Evolutionary conservation across 2,888 invertebrate genomes (phyloP).

Genomic region (Agriopis marginaria): DNA sequence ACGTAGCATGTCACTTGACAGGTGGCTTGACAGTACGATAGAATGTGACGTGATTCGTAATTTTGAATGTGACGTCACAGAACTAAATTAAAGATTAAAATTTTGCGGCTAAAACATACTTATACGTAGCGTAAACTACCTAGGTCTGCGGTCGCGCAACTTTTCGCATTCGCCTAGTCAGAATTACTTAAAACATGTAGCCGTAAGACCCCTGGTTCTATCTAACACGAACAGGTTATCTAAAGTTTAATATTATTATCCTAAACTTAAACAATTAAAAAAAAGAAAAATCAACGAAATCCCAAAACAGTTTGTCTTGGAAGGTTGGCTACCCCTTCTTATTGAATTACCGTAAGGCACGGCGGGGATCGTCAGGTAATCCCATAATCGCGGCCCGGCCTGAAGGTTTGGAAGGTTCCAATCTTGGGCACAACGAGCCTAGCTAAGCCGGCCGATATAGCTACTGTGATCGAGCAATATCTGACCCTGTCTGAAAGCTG

Average conservation of each 20-base stretch:
- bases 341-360: constrained; percentile 15
- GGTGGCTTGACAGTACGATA: too few relatives aligned
- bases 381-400: constrained; percentile 13
- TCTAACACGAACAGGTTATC: too few relatives aligned
- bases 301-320: not conserved
- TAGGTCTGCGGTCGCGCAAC: too few relatives aligned
- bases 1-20: too few relatives aligned
- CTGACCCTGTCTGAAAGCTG: not conserved
- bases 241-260: not conserved
- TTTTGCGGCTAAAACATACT: too few relatives aligned
- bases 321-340: constrained; percentile 17
- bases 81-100: too few relatives aligned
- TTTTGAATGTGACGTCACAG: too few relatives aligned
- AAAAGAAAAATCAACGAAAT: not conserved
- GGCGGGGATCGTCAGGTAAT: constrained; percentile 23
- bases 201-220: too few relatives aligned
- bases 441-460: not conserved
- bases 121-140: too few relatives aligned
- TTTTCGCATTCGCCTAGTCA: too few relatives aligned
- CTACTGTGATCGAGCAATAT: not conserved
- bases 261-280: not conserved
- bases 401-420: constrained; percentile 12
- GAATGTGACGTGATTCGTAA: too few relatives aligned
- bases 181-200: too few relatives aligned
- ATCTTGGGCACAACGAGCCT: constrained; percentile 11